These are phyloP conservation scores for Hemiprocne comata DNA, from an alignment of 2,113 vertebrate genomes.

Conservation along the genomic window DNA sequence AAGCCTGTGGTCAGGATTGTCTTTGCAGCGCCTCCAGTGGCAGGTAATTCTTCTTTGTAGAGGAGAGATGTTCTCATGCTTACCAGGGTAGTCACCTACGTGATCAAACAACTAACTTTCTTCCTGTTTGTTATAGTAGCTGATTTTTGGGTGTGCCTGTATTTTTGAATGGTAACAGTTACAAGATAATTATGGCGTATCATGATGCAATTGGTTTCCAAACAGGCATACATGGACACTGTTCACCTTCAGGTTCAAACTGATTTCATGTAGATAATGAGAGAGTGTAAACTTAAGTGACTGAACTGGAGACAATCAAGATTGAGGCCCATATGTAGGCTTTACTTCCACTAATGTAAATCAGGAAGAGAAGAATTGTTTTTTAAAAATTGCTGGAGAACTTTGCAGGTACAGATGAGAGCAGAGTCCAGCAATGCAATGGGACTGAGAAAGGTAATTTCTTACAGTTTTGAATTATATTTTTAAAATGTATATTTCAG, in stretches of 20 bases:
- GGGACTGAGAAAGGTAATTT: not conserved
- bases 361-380: not conserved
- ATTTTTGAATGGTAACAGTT: not conserved
- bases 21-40: not conserved
- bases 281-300: not conserved
- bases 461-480: not conserved
- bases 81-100: not conserved
- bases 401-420: not conserved
- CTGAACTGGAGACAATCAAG: not conserved
- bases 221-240: not conserved
- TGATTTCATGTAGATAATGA: not conserved
- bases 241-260: not conserved
- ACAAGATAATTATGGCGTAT: not conserved
- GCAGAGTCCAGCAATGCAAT: not conserved
- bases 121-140: not conserved
- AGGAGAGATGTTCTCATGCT: not conserved
- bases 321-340: not conserved
- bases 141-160: not conserved
- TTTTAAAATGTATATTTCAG: not conserved
- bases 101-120: not conserved
- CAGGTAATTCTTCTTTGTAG: not conserved
- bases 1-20: not conserved
- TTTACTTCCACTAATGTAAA: not conserved
- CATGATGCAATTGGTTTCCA: constrained; percentile 9
- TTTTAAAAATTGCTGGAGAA: not conserved